These are phyloP conservation scores for Agriopis leucophaearia DNA, from an alignment of 2,888 invertebrate genomes.

Conservation along the genomic window DNA sequence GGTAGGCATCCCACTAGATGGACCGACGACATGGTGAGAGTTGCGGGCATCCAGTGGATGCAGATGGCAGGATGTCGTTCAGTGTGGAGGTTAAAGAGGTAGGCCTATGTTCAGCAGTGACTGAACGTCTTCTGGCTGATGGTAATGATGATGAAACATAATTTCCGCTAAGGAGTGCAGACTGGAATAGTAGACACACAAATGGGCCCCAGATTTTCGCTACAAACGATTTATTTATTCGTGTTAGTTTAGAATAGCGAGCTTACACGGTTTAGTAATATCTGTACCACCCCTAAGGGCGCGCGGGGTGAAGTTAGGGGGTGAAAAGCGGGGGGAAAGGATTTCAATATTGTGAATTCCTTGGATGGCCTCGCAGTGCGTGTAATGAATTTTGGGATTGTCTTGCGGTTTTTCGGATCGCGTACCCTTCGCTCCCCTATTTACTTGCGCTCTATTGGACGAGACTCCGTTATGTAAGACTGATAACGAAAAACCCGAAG, in stretches of 20 bases:
- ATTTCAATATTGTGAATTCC: constrained; percentile 86
- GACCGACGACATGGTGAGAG: no score
- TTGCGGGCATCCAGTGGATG: no score
- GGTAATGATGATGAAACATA: no score
- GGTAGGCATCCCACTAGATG: no score
- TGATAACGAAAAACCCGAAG: constrained; percentile 4
- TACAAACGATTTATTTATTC: constrained; percentile 71
- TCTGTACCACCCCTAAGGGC: constrained; percentile 24
- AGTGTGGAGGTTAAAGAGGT: no score
- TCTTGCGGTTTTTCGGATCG: constrained; percentile 81
- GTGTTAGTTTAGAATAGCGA: constrained; percentile 71
- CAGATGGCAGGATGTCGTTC: no score
- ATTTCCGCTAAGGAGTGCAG: not conserved
- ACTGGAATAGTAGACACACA: not conserved
- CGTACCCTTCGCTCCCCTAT: constrained; percentile 64
- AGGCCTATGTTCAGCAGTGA: no score
- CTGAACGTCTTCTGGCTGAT: no score
- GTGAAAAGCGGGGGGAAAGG: constrained; percentile 53
- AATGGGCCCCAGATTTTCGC: constrained; percentile 36
- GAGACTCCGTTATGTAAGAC: constrained; percentile 56
- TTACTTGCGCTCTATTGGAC: constrained; percentile 67
- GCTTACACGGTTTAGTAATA: constrained; percentile 45
- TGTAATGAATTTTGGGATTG: constrained; percentile 85
- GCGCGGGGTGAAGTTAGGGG: constrained; percentile 40
- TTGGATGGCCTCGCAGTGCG: constrained; percentile 75